A percentile compares a stretch with the other conserved stretches of the same genome.
phyloP scores from a whole-genome alignment of 2,113 vertebrate genomes.

The Peromyscus polionotus region DNA sequence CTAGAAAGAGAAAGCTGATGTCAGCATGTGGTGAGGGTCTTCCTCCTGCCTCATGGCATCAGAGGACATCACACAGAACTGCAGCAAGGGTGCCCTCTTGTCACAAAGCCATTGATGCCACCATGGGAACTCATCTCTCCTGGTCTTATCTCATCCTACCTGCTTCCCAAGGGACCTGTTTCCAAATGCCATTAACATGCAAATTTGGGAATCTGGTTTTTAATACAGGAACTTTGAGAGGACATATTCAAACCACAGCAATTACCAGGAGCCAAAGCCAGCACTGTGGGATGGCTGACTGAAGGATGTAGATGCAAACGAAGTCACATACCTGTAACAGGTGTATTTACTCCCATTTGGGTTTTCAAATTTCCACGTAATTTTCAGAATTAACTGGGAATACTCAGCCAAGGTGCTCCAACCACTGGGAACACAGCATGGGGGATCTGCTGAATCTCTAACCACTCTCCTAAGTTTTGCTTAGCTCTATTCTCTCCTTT shows the following conservation, averaged over 20 bases:
- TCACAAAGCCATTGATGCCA: not conserved
- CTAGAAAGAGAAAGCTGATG: not conserved
- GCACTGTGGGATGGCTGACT: no score
- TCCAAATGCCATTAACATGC: not conserved
- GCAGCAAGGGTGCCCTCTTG: no score
- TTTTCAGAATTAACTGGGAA: not conserved
- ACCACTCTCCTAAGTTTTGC: not conserved
- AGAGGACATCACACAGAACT: not conserved
- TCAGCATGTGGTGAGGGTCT: not conserved
- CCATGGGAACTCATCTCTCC: not conserved
- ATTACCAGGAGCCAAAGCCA: not conserved
- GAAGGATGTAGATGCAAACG: not conserved
- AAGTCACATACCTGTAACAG: not conserved
- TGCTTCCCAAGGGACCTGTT: not conserved
- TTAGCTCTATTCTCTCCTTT: rapidly evolving
- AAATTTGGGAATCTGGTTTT: not conserved
- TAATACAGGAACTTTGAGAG: not conserved
- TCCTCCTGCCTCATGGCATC: not conserved
- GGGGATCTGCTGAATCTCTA: rapidly evolving
- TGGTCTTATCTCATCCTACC: not conserved
- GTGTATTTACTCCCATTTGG: not conserved
- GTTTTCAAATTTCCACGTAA: not conserved
- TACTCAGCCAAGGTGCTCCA: not conserved
- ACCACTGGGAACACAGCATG: no score
- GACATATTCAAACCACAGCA: not conserved